These are phyloP conservation scores for Leistus spinibarbis DNA, from an alignment of 2,888 invertebrate genomes.

Conservation along the genomic window DNA sequence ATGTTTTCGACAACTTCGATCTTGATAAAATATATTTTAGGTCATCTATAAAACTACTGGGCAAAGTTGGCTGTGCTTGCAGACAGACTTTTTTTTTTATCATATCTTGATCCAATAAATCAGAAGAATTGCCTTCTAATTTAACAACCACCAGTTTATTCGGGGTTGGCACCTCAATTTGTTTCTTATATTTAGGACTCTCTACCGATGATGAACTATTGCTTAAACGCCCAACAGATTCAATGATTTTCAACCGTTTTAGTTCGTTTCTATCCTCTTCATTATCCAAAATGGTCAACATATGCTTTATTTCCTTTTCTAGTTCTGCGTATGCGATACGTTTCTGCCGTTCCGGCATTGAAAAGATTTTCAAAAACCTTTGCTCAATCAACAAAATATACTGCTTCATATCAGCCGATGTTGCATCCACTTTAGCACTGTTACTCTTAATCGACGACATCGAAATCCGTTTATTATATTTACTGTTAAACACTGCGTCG, in stretches of 20 bases:
- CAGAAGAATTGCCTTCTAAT: too few relatives aligned
- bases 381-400: slow-evolving; percentile 24
- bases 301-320: slow-evolving; percentile 23
- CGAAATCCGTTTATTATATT: neutral
- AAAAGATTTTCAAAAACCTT: slow-evolving; percentile 28
- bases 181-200: neutral
- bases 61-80: neutral
- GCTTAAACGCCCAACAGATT: neutral
- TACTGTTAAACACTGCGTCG: neutral
- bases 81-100: neutral
- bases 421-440: neutral
- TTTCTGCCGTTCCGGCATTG: slow-evolving; percentile 24
- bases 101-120: too few relatives aligned
- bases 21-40: neutral
- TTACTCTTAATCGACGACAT: neutral
- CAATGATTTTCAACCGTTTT: neutral
- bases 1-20: neutral
- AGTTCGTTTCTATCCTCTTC: neutral
- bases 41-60: neutral
- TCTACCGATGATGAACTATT: neutral
- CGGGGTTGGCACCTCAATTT: neutral
- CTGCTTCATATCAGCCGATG: slow-evolving; percentile 8
- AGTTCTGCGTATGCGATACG: slow-evolving; percentile 19
- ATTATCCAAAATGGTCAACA: slow-evolving; percentile 13
- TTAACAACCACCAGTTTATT: too few relatives aligned